Percentiles rank a stretch among this genome's conserved stretches.
Conservation (phyloP, 2,888 invertebrate genomes). For the Latrodectus hesperus region DNA sequence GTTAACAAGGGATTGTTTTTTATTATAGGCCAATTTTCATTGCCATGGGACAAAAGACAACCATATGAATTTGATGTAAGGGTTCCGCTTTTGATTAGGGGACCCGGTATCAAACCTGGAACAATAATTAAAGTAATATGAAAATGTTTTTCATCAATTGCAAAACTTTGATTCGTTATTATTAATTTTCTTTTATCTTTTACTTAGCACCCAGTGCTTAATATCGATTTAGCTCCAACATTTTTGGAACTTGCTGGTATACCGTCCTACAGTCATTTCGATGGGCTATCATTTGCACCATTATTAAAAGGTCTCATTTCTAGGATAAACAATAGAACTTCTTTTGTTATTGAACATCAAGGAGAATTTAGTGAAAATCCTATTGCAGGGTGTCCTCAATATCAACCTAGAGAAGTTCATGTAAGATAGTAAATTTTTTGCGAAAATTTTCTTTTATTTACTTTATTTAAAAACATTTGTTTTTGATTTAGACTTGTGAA, state of each 20-base stretch:
- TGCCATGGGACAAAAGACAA: slow-evolving; percentile 91
- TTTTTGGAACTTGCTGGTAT: slow-evolving; percentile 83
- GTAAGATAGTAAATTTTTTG: slow-evolving; percentile 14
- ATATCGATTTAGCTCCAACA: slow-evolving; percentile 90
- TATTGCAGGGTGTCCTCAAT: slow-evolving; percentile 80
- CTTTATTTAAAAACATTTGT: background rate
- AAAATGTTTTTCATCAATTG: background rate
- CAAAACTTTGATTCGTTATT: background rate
- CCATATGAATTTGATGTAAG: slow-evolving; percentile 92
- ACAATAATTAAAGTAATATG: slow-evolving; percentile 72
- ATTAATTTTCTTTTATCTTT: slow-evolving; percentile 70
- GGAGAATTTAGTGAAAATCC: slow-evolving; percentile 82
- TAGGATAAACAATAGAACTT: slow-evolving; percentile 75
- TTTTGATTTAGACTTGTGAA: slow-evolving; percentile 79
- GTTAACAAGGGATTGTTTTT: background rate
- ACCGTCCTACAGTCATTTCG: slow-evolving; percentile 78
- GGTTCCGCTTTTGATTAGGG: slow-evolving; percentile 87
- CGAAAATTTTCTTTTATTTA: background rate
- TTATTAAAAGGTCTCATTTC: slow-evolving; percentile 71
- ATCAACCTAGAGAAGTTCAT: slow-evolving; percentile 45
- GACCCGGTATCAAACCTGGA: slow-evolving; percentile 80
- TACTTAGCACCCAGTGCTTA: slow-evolving; percentile 80
- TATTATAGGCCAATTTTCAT: slow-evolving; percentile 86
- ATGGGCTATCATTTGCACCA: slow-evolving; percentile 79
- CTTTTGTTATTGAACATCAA: slow-evolving; percentile 86